These are phyloP conservation scores for Sardinella longiceps DNA, from an alignment of 2,797 vertebrate genomes.

Conservation along the genomic window DNA sequence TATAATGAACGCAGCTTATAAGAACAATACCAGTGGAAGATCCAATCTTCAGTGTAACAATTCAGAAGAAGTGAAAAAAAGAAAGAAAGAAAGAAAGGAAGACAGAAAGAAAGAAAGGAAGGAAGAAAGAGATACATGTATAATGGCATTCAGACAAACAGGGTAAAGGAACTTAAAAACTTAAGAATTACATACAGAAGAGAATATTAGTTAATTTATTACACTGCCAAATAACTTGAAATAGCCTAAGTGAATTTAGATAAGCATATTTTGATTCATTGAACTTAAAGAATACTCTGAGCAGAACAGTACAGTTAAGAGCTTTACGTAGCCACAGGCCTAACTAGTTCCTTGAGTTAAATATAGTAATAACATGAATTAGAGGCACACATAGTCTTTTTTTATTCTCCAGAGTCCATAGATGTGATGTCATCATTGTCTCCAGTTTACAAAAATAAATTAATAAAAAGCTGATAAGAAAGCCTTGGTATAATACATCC, in stretches of 20 bases:
- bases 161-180: neutral
- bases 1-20: neutral
- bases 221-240: neutral
- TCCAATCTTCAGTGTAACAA: neutral
- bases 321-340: neutral
- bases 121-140: neutral
- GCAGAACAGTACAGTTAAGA: conserved; percentile 1
- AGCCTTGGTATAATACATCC: conserved; percentile 54
- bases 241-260: neutral
- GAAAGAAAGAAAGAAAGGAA: neutral
- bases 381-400: conserved; percentile 72
- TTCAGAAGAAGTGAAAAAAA: neutral
- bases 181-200: neutral
- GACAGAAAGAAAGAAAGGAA: neutral
- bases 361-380: conserved; percentile 58
- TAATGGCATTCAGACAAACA: neutral
- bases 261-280: neutral
- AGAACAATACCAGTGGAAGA: neutral
- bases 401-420: conserved; percentile 53
- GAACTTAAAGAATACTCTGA: neutral
- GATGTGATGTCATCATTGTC: conserved; percentile 57
- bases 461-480: conserved; percentile 56
- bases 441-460: conserved; percentile 72
- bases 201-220: neutral
- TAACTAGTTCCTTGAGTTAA: conserved; percentile 47